Base-by-base conservation (phyloP, 2,797 vertebrate genomes). In the Crocidura indochinensis region DNA sequence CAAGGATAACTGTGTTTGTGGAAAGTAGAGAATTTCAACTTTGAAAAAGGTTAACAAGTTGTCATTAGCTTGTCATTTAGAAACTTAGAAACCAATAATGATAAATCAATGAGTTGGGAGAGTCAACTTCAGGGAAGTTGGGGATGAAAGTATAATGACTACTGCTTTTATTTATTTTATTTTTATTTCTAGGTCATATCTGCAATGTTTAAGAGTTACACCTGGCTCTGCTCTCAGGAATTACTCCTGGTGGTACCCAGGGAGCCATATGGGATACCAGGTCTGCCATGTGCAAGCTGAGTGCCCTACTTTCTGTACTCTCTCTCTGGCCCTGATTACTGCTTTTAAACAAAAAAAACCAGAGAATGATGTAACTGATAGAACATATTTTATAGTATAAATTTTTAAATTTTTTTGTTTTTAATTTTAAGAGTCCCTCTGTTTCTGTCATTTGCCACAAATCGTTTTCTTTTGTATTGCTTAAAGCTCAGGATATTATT, bases 31-130 rank as follows among this genome's bases (percentile, higher is more conserved):
- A 79, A 79, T 79, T 71, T 20, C 49, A 47, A 71, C 4, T 62
- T 38, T 71, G 51, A 79, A 79, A 79, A 71, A 81, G 51, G 51
- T 87, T 6, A 82, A 64, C 71, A 91, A 26, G 22, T 49, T 60
- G 27, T 49, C 24, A 26, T 29, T 51, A 69, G 2, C 31, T 53
- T 90, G 11, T 60, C 72, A n/a, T 38, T 56, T 75, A 75, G 60
- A 19, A 6, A 46, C 29, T 10, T 56, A 10, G 47, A 67, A 62
- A 89, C 12, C 69, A 82, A 60, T 68, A 26, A 62, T 27, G 60
- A 75, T 51, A 68, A 20, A 82, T 29, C 29, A 19, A 75, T 75
- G 14, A 46, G 65, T 60, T 60, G 22, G 12, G 72, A n/a, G 1
- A 31, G 20, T 62, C 15, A 71, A 53, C n/a, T 81, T 73, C 8